Conservation (phyloP, 2,113 vertebrate genomes). For the Sarotherodon lohbergeri region DNA sequence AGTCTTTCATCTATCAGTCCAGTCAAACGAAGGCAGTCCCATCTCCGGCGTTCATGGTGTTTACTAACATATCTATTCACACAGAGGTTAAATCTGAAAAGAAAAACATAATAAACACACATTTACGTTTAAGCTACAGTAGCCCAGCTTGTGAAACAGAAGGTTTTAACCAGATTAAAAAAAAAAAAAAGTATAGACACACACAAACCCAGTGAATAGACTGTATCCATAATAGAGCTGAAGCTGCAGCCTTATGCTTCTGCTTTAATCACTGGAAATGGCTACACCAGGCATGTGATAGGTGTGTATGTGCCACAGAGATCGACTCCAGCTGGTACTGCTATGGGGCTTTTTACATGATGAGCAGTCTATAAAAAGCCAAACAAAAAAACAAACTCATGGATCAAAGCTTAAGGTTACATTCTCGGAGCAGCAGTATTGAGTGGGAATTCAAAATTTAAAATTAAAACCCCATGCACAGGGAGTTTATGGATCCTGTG, state of each 20-base stretch:
- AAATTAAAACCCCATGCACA: not conserved
- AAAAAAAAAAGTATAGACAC: not conserved
- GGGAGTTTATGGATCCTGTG: not conserved
- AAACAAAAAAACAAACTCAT: not conserved
- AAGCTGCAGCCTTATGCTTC: not conserved
- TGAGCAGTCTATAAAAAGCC: not conserved
- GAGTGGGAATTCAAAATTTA: not conserved
- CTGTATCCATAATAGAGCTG: not conserved
- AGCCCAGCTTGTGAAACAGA: not conserved
- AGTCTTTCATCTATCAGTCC: not conserved
- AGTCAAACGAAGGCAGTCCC: not conserved
- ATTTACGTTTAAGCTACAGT: not conserved
- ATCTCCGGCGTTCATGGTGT: not conserved
- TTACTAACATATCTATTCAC: not conserved
- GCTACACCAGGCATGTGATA: not conserved
- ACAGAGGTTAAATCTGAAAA: not conserved
- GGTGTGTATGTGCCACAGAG: not conserved
- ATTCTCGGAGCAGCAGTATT: not conserved
- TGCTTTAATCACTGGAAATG: not conserved
- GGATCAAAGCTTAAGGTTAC: not conserved
- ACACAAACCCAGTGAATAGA: not conserved
- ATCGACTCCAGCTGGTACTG: not conserved
- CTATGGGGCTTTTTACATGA: not conserved
- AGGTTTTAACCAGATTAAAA: accelerated
- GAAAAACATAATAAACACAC: not conserved